These are phyloP conservation scores for Hippocampus zosterae DNA, from an alignment of 2,113 vertebrate genomes.

Conservation along the genomic window DNA sequence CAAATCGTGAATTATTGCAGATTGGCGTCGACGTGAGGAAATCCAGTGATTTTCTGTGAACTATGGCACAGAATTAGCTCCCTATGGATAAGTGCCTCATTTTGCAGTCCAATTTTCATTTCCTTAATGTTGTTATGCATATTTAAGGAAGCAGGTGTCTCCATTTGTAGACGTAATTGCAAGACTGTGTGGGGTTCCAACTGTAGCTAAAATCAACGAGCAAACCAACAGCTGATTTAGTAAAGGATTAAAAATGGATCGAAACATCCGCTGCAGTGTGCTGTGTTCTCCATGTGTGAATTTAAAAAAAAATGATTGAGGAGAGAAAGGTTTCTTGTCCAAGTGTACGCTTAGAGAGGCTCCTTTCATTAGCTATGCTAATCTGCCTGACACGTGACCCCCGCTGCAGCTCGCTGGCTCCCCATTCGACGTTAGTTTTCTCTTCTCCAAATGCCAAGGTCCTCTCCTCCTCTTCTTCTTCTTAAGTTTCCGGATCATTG, in stretches of 20 bases:
- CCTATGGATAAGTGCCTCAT: background rate
- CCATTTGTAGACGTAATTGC: slow-evolving; percentile 3
- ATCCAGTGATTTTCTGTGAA: background rate
- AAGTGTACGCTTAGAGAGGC: slow-evolving; percentile 65
- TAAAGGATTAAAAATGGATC: slow-evolving; percentile 15
- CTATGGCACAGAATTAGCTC: background rate
- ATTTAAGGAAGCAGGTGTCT: background rate
- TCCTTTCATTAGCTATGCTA: slow-evolving; percentile 72
- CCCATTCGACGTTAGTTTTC: background rate
- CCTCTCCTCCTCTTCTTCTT: background rate
- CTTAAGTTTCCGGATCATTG: slow-evolving; percentile 34
- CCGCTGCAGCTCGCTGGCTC: slow-evolving; percentile 11
- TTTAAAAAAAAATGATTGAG: slow-evolving; percentile 38
- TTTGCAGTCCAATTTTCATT: background rate
- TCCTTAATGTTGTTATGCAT: background rate
- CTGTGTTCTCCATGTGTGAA: slow-evolving; percentile 37
- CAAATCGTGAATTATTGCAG: background rate
- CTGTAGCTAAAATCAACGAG: slow-evolving; percentile 31
- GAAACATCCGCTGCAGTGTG: slow-evolving; percentile 34
- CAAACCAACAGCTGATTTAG: background rate
- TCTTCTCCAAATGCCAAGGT: slow-evolving; percentile 30
- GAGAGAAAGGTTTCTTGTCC: slow-evolving; percentile 61
- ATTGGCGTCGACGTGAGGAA: background rate
- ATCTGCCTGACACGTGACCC: slow-evolving; percentile 60
- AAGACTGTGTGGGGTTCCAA: background rate